phyloP scores from a whole-genome alignment of 2,113 vertebrate genomes.

The Anarhynchus alexandrinus region DNA sequence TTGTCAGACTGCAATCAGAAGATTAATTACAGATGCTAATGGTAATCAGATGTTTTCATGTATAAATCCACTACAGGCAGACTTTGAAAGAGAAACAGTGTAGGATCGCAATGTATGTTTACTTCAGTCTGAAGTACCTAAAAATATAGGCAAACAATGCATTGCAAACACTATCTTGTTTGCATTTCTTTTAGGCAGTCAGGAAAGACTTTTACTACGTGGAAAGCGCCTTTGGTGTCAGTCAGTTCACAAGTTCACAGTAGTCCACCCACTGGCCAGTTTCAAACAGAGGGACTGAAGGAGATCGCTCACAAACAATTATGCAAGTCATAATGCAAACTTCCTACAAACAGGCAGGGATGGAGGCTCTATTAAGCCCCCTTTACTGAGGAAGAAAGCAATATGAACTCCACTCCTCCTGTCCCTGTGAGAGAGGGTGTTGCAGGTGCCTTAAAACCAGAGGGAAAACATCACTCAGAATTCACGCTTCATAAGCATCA shows the following conservation, averaged over 20 bases:
- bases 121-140: neutral
- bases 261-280: neutral
- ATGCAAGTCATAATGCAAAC: neutral
- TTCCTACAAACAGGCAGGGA: neutral
- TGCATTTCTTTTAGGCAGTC: neutral
- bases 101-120: neutral
- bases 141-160: neutral
- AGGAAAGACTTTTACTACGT: neutral
- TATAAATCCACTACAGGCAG: neutral
- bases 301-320: neutral
- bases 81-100: neutral
- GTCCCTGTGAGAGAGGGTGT: neutral
- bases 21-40: neutral
- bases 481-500: neutral
- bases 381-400: neutral
- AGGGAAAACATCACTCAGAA: fast-evolving
- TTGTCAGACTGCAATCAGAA: neutral
- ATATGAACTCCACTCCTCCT: neutral
- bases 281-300: neutral
- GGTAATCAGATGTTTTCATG: neutral
- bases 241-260: neutral
- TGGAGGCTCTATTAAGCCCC: neutral
- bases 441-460: neutral
- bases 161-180: neutral
- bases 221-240: neutral